A percentile compares a stretch with the other conserved stretches of the same genome.
Conservation (phyloP, 2,113 vertebrate species). For the Chunga burmeisteri region DNA sequence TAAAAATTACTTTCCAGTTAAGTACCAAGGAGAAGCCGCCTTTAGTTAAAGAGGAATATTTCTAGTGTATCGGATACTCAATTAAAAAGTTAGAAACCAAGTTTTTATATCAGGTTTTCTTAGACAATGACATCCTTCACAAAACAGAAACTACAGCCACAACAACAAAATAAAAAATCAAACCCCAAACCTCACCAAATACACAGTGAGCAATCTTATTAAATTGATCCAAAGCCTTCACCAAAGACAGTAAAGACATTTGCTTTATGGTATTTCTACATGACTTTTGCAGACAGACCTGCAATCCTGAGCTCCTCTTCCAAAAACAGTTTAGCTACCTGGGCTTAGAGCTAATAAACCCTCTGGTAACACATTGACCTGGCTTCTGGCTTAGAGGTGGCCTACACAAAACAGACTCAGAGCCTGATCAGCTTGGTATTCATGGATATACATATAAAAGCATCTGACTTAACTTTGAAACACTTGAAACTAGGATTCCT, state of each 20-base stretch:
- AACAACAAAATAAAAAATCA: background rate
- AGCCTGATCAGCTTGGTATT: background rate
- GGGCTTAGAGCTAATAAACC: background rate
- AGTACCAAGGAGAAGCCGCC: background rate
- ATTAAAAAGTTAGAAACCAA: background rate
- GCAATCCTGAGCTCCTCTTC: background rate
- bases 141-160: background rate
- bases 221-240: background rate
- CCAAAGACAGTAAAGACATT: background rate
- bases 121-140: background rate
- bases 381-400: background rate
- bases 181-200: background rate
- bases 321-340: background rate
- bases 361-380: background rate
- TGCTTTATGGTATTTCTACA: background rate
- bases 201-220: background rate
- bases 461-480: background rate
- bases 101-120: background rate
- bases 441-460: background rate
- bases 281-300: background rate
- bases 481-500: background rate
- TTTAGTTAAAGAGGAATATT: background rate
- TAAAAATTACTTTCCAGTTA: background rate
- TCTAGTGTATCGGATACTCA: background rate
- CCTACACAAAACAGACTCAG: fast-evolving